Evolutionary conservation across 2,797 vertebrate genomes (phyloP).

Genomic region (Malacoctenus gilli): DNA sequence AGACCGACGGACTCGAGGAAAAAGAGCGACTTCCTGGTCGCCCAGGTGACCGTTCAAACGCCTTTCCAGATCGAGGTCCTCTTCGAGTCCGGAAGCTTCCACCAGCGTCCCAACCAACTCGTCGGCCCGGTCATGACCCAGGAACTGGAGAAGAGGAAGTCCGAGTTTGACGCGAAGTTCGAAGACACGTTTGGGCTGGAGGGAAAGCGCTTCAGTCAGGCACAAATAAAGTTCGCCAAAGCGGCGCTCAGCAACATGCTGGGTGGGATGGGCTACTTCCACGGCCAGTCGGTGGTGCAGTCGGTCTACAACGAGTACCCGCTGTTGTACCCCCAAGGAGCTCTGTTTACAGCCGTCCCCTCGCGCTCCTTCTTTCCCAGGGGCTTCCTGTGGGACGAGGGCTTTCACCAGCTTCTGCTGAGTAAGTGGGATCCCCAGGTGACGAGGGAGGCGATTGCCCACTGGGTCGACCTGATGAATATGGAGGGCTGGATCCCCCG

Average conservation of each 20-base stretch:
- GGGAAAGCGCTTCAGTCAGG: constrained; percentile 76
- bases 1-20: constrained; percentile 56
- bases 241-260: constrained; percentile 92
- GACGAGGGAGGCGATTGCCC: constrained; percentile 85
- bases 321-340: constrained; percentile 78
- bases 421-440: constrained; percentile 88
- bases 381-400: constrained; percentile 97
- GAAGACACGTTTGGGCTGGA: constrained; percentile 85
- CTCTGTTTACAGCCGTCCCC: constrained; percentile 91
- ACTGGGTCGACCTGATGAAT: constrained; percentile 95
- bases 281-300: constrained; percentile 89
- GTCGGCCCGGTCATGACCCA: constrained; percentile 77
- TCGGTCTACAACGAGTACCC: constrained; percentile 80
- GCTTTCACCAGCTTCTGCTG: constrained; percentile 93
- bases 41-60: constrained; percentile 89
- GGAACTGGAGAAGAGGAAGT: constrained; percentile 78
- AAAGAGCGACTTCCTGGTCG: constrained; percentile 86
- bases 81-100: constrained; percentile 90
- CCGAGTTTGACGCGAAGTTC: constrained; percentile 84
- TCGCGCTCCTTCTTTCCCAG: constrained; percentile 96
- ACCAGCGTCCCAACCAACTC: constrained; percentile 76
- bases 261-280: constrained; percentile 93
- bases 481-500: constrained; percentile 95
- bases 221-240: constrained; percentile 84
- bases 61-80: constrained; percentile 88